A percentile compares a stretch with the other conserved stretches of the same genome.
Evolutionary conservation across 1,140 invertebrate genomes (phyloP).

Genomic region (Diplogasteroides magnus): DNA sequence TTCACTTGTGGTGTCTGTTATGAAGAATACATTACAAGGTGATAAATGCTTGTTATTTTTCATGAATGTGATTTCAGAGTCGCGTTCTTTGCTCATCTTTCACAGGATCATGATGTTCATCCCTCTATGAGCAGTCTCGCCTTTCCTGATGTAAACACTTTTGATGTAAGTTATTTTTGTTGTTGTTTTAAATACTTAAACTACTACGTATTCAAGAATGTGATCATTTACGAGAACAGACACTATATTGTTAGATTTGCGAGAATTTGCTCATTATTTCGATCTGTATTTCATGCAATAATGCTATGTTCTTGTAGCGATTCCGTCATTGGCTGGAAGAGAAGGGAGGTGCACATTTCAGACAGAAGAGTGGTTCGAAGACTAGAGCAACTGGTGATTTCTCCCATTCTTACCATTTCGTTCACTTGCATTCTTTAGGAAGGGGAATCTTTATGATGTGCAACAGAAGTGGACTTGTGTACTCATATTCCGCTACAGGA

Average conservation of each 20-base stretch:
- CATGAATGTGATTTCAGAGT: background rate
- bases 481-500: background rate
- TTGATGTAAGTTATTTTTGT: slow-evolving; percentile 1
- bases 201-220: no score
- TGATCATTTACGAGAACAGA: no score
- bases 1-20: slow-evolving; percentile 21
- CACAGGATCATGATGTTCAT: slow-evolving; percentile 21
- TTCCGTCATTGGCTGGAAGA: slow-evolving; percentile 21
- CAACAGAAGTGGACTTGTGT: slow-evolving; percentile 11
- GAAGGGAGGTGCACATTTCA: slow-evolving; percentile 27
- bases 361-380: slow-evolving; percentile 26
- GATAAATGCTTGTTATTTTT: background rate
- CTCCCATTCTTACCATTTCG: background rate
- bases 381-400: background rate
- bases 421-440: slow-evolving; percentile 2
- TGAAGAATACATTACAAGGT: slow-evolving; percentile 15
- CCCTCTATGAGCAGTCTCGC: slow-evolving; percentile 1
- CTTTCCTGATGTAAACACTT: slow-evolving; percentile 3
- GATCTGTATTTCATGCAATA: background rate
- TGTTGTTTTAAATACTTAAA: no score
- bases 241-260: background rate
- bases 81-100: slow-evolving; percentile 14
- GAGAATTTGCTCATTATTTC: background rate
- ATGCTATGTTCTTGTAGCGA: slow-evolving; percentile 9
- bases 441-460: slow-evolving; percentile 29